Conservation (phyloP, 1,140 invertebrate species). For the Calephelis virginiensis region DNA sequence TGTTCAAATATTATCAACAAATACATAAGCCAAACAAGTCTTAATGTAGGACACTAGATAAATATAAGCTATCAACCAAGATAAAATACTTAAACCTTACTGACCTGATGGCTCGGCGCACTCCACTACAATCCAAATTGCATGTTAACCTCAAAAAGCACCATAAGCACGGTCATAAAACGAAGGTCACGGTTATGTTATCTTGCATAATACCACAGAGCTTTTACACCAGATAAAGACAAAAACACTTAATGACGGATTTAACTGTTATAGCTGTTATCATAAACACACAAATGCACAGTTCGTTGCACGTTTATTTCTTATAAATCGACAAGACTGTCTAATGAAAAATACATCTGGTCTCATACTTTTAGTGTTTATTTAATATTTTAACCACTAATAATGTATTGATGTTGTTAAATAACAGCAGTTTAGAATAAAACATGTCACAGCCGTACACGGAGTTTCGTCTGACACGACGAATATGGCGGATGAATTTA, state of each 20-base stretch:
- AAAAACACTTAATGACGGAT: constrained; percentile 69
- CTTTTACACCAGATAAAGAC: constrained; percentile 56
- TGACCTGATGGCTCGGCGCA: constrained; percentile 73
- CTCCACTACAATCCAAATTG: constrained; percentile 72
- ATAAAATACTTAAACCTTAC: constrained; percentile 60
- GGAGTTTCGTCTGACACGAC: constrained; percentile 74
- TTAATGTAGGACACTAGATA: constrained; percentile 54
- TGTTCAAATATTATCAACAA: constrained; percentile 9
- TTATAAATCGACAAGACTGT: constrained; percentile 63
- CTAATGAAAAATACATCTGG: constrained; percentile 52
- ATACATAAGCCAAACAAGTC: constrained; percentile 27
- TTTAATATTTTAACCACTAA: constrained; percentile 58
- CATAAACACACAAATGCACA: constrained; percentile 76
- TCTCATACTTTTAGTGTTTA: constrained; percentile 60
- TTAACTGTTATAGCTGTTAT: constrained; percentile 72
- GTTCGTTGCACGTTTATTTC: constrained; percentile 73
- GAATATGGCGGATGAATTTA: constrained; percentile 76
- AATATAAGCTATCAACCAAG: constrained; percentile 50
- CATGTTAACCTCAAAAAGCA: constrained; percentile 77
- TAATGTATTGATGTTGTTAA: constrained; percentile 59
- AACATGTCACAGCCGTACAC: constrained; percentile 72
- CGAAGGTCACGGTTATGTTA: constrained; percentile 75
- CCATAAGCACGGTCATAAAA: constrained; percentile 61
- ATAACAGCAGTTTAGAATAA: constrained; percentile 70
- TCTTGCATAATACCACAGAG: constrained; percentile 70